phyloP scores from a whole-genome alignment of 2,113 vertebrate genomes.

The Solenodon paradoxus region DNA sequence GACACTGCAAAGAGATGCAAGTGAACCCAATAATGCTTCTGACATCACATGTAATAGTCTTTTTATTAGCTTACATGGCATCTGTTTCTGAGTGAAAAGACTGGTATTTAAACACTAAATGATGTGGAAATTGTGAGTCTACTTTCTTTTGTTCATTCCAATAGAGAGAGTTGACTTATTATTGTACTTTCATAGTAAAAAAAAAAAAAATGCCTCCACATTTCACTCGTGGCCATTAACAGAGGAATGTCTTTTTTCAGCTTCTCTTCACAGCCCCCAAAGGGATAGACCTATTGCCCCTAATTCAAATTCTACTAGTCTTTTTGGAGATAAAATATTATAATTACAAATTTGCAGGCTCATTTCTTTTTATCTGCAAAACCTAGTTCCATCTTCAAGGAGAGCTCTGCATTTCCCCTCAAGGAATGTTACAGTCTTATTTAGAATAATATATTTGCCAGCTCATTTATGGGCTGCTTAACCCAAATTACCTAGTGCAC shows the following conservation, averaged over 20 bases:
- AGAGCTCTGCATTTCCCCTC: background rate
- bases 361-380: conserved; percentile 36
- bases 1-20: background rate
- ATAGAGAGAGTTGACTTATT: background rate
- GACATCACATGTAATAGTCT: background rate
- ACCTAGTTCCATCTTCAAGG: background rate
- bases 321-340: conserved; percentile 42
- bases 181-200: background rate
- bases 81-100: background rate
- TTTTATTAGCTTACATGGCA: background rate
- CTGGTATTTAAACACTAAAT: background rate
- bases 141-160: background rate
- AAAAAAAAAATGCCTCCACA: background rate
- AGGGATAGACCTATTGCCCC: background rate
- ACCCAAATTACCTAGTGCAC: background rate
- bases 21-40: background rate
- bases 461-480: background rate
- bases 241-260: background rate
- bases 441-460: conserved; percentile 15
- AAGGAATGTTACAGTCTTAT: background rate
- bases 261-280: background rate
- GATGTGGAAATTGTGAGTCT: background rate
- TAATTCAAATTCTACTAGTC: conserved; percentile 20
- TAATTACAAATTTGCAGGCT: conserved; percentile 2
- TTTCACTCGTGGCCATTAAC: background rate